These are phyloP conservation scores for Meda fulgida DNA, from an alignment of 2,797 vertebrate species.

Conservation along the genomic window DNA sequence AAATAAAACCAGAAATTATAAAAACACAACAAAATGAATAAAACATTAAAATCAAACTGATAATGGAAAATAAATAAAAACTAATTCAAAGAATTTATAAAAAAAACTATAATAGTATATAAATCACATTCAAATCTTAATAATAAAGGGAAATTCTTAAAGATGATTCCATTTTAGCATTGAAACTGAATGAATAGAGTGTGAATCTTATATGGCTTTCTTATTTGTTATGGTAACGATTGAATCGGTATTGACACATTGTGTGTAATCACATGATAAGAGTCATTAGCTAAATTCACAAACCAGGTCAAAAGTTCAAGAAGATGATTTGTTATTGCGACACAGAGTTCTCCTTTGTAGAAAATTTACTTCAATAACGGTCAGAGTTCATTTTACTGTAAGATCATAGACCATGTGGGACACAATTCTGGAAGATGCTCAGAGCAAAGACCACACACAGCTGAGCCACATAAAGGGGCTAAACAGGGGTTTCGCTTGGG, in stretches of 20 bases:
- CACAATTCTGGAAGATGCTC: constrained; percentile 17
- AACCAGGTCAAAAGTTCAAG: constrained; percentile 23
- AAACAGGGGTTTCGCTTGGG: constrained; percentile 35
- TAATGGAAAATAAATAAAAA: not conserved
- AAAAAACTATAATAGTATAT: not conserved
- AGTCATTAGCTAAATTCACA: not conserved
- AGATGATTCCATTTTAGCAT: not conserved
- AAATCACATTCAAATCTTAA: not conserved
- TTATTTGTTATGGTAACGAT: constrained; percentile 32
- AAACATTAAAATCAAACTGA: not conserved
- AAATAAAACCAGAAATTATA: not conserved
- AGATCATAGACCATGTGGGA: constrained; percentile 34
- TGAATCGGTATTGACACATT: constrained; percentile 42
- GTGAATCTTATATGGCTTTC: constrained; percentile 1
- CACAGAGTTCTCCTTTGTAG: constrained; percentile 1
- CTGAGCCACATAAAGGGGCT: constrained; percentile 44
- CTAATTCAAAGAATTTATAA: no score
- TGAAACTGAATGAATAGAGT: not conserved
- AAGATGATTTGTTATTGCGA: constrained; percentile 12
- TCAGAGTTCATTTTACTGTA: constrained; percentile 37
- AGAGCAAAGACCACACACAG: constrained; percentile 57
- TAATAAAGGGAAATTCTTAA: not conserved
- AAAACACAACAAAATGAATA: not conserved
- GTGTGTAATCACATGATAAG: constrained; percentile 44
- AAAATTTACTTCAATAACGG: constrained; percentile 28